phyloP scores from a whole-genome alignment of 2,797 vertebrate genomes.

The Sebastes flavidus region DNA sequence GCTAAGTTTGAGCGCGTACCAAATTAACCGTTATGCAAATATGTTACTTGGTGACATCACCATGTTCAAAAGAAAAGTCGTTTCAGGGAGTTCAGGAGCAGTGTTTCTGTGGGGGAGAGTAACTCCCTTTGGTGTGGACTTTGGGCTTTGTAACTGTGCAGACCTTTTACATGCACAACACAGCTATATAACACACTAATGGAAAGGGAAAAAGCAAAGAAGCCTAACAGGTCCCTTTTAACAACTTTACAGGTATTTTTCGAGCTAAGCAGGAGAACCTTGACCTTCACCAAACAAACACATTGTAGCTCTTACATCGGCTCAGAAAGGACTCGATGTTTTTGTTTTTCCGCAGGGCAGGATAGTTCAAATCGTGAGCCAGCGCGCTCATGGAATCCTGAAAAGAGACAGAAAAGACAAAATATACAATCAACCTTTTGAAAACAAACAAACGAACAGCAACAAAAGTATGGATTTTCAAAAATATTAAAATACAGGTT shows the following conservation, averaged over 20 bases:
- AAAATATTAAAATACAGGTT: background rate
- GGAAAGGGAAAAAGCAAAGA: no score
- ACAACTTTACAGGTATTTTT: background rate
- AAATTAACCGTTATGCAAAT: no score
- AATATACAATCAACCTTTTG: background rate
- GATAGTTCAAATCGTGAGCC: constrained; percentile 95
- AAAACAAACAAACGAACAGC: background rate
- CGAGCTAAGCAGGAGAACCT: background rate
- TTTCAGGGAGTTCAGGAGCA: no score
- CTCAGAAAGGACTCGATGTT: constrained; percentile 96
- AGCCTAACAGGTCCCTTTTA: background rate
- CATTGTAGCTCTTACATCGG: constrained; percentile 88
- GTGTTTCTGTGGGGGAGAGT: no score
- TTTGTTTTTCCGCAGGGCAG: constrained; percentile 96
- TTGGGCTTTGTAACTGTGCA: no score
- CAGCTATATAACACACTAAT: no score
- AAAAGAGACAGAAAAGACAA: constrained; percentile 54
- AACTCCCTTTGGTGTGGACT: no score
- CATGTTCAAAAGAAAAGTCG: no score
- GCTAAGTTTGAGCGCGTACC: no score
- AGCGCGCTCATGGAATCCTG: constrained; percentile 96
- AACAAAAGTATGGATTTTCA: background rate
- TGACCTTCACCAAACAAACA: background rate
- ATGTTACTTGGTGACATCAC: no score
- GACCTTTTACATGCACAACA: no score